phyloP scores from a whole-genome alignment of 2,888 invertebrate species.

The Agrotis exclamationis region DNA sequence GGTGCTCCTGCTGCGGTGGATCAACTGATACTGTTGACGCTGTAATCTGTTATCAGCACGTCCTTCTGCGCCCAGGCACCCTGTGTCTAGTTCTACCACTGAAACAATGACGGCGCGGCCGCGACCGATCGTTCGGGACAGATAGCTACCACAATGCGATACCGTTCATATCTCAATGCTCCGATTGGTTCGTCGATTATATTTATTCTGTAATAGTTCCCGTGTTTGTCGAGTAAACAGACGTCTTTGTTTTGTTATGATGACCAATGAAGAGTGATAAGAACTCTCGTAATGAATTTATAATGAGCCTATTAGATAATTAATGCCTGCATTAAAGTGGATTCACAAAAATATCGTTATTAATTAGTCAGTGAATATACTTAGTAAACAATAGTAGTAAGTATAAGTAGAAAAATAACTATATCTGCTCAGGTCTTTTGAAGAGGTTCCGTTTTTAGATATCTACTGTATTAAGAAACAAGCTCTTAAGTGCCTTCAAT shows the following conservation, averaged over 20 bases:
- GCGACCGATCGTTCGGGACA: conserved; percentile 75
- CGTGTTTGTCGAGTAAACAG: conserved; percentile 76
- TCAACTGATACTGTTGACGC: conserved; percentile 84
- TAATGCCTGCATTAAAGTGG: conserved; percentile 6
- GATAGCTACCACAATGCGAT: conserved; percentile 71
- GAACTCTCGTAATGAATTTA: conserved; percentile 56
- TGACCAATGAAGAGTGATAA: conserved; percentile 61
- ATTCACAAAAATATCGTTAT: conserved; percentile 35
- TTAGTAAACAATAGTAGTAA: conserved; percentile 1
- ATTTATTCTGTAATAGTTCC: conserved; percentile 77
- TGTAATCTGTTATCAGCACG: conserved; percentile 88
- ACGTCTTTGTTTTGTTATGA: conserved; percentile 78
- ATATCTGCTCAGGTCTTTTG: conserved; percentile 1
- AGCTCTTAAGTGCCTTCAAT: conserved; percentile 70
- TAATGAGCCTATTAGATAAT: conserved; percentile 62
- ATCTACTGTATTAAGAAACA: conserved; percentile 25
- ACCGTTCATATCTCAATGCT: conserved; percentile 80
- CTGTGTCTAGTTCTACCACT: conserved; percentile 71
- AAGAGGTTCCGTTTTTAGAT: conserved; percentile 4
- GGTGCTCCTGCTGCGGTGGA: conserved; percentile 80
- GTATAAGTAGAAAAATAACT: not conserved
- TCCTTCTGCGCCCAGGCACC: conserved; percentile 76
- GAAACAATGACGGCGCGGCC: conserved; percentile 81
- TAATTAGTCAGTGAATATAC: conserved; percentile 3
- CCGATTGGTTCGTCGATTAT: conserved; percentile 83